These are phyloP conservation scores for Leucophora obtusa DNA, from an alignment of 2,888 invertebrate genomes.

Conservation along the genomic window DNA sequence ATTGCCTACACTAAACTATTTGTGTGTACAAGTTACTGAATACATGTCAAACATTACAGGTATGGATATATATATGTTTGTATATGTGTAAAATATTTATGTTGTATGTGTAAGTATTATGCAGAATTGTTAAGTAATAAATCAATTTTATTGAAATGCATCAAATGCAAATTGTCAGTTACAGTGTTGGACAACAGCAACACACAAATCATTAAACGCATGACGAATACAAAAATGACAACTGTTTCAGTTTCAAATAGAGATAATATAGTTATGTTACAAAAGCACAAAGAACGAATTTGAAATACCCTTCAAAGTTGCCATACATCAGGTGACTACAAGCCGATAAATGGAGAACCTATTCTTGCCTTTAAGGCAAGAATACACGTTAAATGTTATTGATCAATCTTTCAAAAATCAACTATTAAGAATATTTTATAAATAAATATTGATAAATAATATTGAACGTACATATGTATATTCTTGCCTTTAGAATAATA, in stretches of 20 bases:
- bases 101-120: not conserved
- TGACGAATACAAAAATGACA: constrained; percentile 48
- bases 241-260: constrained; percentile 23
- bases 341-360: too few species aligned
- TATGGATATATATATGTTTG: not conserved
- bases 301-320: not conserved
- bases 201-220: constrained; percentile 34
- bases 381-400: too few species aligned
- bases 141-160: constrained; percentile 72
- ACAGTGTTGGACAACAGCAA: constrained; percentile 64
- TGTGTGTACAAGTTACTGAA: not conserved
- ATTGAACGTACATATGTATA: too few species aligned
- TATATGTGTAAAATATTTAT: not conserved
- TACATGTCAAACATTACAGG: constrained; percentile 30
- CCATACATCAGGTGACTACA: too few species aligned
- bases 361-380: too few species aligned
- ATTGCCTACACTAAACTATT: not conserved
- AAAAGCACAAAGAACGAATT: not conserved
- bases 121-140: constrained; percentile 55
- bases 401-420: too few species aligned
- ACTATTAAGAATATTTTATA: too few species aligned
- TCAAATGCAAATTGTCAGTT: constrained; percentile 74
- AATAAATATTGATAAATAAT: too few species aligned
- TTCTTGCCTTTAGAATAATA: too few species aligned
- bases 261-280: not conserved